Base-by-base conservation (phyloP, 2,797 vertebrate species). In the Gallinago solitaria region DNA sequence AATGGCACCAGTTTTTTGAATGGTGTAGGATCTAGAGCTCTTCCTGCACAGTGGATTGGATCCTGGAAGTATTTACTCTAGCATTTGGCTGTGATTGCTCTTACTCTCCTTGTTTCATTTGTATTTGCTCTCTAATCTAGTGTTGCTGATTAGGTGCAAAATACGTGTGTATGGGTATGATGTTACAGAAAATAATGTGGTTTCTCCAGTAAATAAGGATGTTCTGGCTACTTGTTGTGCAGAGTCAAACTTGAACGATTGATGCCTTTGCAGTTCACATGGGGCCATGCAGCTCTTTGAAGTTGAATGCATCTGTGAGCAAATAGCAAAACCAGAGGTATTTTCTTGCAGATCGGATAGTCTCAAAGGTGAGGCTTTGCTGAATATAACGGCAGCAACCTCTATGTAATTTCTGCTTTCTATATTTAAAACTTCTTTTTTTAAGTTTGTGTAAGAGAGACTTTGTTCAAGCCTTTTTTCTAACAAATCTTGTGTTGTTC, bases 71-170 rank as follows among this genome's bases (percentile, higher is more conserved):
- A 2, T 76, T 80, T 83, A 28, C 64, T 56, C 2, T 65, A 37
- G 39, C 19, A 12, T 73, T 91, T 79, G 69, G 4, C 53, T 57
- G 53, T n/a, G n/a, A 32, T 61, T 67, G 56, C 39, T 56, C 18
- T 77, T 91, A 15, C n/a, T 89, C 19, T 69, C 21, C 68, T 63
- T 30, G 30, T 64, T 92, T 69, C 7, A 6, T 35, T 86, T 70
- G 25, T 80, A 8, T 83, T 83, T 91, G 57, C 83, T 96, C 63
- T 78, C 50, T 83, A 54, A 68, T 64, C 35, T 64, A 0, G 1
- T 50, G 13, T 51, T 90, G 51, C 80, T 70, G 64, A 60, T 87
- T 25, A 73, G 45, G 41, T 92, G 78, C 5, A 6, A 95, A 87
- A 45, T 78, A 41, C 1, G n/a, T 78, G 59, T 69, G 90, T 33